Percentiles rank a stretch among this genome's conserved stretches.
Conservation (phyloP, 2,113 vertebrate genomes). For the Corythornis madagascariensis region DNA sequence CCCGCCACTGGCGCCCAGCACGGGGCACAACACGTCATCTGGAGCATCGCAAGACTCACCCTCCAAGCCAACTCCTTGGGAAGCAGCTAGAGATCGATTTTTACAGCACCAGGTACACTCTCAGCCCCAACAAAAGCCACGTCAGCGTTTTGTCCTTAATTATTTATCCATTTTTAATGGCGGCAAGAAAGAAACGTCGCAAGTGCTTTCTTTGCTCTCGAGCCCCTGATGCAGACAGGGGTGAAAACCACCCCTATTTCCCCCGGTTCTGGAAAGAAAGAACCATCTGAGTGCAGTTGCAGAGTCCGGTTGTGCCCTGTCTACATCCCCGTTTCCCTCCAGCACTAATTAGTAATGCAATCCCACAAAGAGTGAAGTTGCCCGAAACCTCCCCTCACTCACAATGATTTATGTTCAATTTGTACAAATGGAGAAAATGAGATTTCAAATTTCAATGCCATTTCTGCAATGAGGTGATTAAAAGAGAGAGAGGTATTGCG, state of each 20-base stretch:
- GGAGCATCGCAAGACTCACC: not conserved
- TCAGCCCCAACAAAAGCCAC: not conserved
- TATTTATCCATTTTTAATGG: not conserved
- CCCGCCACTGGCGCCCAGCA: fast-evolving
- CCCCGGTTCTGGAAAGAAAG: not conserved
- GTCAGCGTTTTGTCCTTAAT: not conserved
- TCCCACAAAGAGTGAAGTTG: slow-evolving; percentile 88
- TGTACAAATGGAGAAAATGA: slow-evolving; percentile 92
- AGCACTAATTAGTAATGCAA: slow-evolving; percentile 90
- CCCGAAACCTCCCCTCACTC: slow-evolving; percentile 84
- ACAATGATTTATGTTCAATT: slow-evolving; percentile 95
- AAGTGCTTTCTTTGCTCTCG: not conserved
- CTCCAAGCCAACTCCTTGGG: not conserved
- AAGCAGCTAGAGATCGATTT: not conserved
- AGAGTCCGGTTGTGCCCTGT: slow-evolving; percentile 49
- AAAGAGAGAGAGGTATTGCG: slow-evolving; percentile 95
- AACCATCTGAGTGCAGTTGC: slow-evolving; percentile 23
- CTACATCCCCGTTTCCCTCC: slow-evolving; percentile 58
- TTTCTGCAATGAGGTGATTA: slow-evolving; percentile 96
- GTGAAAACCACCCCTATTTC: not conserved
- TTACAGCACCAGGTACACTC: not conserved
- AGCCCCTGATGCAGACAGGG: not conserved
- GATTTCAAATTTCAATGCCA: slow-evolving; percentile 93
- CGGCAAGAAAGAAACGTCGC: not conserved
- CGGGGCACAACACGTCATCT: fast-evolving